Evolutionary conservation across 92 coral and sea anemone genomes (phyloP), one percentile per base, ranked within the genome.

Genomic region (Palythoa grandis): DNA sequence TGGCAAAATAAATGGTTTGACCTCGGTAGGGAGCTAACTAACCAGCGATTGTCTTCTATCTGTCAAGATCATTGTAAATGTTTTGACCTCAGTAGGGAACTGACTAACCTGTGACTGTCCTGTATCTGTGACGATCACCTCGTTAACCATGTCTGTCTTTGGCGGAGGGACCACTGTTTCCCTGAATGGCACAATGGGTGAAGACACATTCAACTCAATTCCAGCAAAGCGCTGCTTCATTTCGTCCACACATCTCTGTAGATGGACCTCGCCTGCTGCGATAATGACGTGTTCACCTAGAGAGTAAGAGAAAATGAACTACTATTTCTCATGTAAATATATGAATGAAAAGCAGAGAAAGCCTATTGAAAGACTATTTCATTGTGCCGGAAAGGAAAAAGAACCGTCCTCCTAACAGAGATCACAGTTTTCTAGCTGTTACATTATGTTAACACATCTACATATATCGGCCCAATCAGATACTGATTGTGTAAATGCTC

Each of bases 181-280:
- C 61, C 98, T 86, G 93, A 96, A 96, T 35, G 99, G 99, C 14
- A 96, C 93, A n/a, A 96, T 96, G 57, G 99, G 99, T 16, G 92
- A 92, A n/a, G 99, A 96, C 15, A 96, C 98, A 65, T 92, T 95
- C 86, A 96, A 85, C 82, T 95, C 91, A 22, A 95, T 93, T 68
- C 95, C 74, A 9, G 99, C 99, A 58, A 89, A 96, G 11, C 95
- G 96, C 83, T 93, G 90, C 88, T 92, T 93, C 35, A 96, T 87
- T 77, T 95, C 99, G 22, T 95, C 99, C 6, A 96, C 89, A 70
- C 99, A 96, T n/a, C 95, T 90, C 87, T 96, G 97, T 2, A 96
- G 91, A 86, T 96, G 99, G 38, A 96, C 99, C 72, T 96, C 99
- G 2, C 99, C 99, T 16, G 99, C 98, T 7, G 97, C 97, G 2